A percentile compares a stretch with the other conserved stretches of the same genome.
phyloP scores from a whole-genome alignment of 2,113 vertebrate genomes.

The Myrmophylax atrothorax region DNA sequence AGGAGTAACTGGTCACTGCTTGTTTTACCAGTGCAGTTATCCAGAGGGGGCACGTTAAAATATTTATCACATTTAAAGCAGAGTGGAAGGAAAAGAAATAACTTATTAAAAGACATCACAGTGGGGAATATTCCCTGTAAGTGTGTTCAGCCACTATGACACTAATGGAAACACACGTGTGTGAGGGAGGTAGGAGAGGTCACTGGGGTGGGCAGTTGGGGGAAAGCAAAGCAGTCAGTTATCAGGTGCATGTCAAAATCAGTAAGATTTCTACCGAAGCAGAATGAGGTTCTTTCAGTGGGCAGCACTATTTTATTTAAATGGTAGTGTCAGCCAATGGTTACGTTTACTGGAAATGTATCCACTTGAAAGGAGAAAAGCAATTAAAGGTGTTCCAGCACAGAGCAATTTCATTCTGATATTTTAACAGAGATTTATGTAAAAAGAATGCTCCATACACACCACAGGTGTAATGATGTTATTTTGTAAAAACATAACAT shows the following conservation, averaged over 20 bases:
- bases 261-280: background rate
- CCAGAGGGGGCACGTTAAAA: background rate
- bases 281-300: background rate
- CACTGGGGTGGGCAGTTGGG: background rate
- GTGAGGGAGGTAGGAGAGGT: background rate
- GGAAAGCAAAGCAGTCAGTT: background rate
- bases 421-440: background rate
- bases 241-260: background rate
- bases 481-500: background rate
- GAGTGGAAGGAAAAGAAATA: slow-evolving; percentile 6
- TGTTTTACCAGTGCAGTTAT: background rate
- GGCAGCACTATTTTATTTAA: background rate
- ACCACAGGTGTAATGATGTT: background rate
- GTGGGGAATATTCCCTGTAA: background rate
- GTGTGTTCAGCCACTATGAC: background rate
- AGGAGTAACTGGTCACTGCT: background rate
- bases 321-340: background rate
- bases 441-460: background rate
- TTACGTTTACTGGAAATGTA: background rate
- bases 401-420: background rate
- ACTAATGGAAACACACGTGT: background rate
- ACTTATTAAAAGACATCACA: slow-evolving; percentile 4
- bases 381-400: background rate
- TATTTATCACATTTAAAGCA: slow-evolving; percentile 30
- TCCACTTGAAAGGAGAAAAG: background rate